Evolutionary conservation across 2,888 invertebrate species (phyloP), one percentile per base, ranked within the genome.

Genomic region (Brachypalpus laphriformis): DNA sequence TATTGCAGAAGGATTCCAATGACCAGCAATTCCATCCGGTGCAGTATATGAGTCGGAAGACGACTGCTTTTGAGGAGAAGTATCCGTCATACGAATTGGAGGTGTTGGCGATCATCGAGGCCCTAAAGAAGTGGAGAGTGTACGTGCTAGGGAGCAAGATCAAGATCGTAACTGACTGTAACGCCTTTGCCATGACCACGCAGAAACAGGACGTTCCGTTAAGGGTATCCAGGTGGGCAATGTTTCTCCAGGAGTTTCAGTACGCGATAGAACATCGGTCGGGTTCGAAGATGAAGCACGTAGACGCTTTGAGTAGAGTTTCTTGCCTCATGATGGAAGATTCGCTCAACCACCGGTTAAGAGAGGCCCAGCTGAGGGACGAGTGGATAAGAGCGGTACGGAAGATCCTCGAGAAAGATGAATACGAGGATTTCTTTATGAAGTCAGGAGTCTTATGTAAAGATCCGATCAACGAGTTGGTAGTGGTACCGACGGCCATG

Each of bases 401-500:
- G 4, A 77, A 37, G 14, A 61, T 77, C 22, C 7, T 77, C 4
- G 68, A 77, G 51, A 42, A 4, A 8, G 42, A 42, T 1, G 37
- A 45, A 4, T 78, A 78, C 6, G 78, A 78, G 22, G 70, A 68
- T 22, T 61, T 49, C 11, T 65, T 34, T 8, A 1, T 65, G 28
- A 65, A 51, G 20, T 7, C n/a, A 6, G 68, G 28, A 4, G 56
- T 70, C 0, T 7, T 70, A 0, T 42, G 14, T n/a, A 70, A 56
- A 5, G 31, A 70, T 31, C 45, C 42, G 3, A 11, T 34, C 9
- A 40, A 61, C 40, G 37, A 72, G 0, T 6, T 88, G 1, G 72
- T 90, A 5, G 89, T 90, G 0, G 87, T 91, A 16, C 91, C 91
- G 0, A 88, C 83, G 28, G 22, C n/a, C 2, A 89, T 92, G 89